A percentile compares a stretch with the other conserved stretches of the same genome.
Conservation (phyloP, 2,113 vertebrate species). For the Okapia johnstoni region DNA sequence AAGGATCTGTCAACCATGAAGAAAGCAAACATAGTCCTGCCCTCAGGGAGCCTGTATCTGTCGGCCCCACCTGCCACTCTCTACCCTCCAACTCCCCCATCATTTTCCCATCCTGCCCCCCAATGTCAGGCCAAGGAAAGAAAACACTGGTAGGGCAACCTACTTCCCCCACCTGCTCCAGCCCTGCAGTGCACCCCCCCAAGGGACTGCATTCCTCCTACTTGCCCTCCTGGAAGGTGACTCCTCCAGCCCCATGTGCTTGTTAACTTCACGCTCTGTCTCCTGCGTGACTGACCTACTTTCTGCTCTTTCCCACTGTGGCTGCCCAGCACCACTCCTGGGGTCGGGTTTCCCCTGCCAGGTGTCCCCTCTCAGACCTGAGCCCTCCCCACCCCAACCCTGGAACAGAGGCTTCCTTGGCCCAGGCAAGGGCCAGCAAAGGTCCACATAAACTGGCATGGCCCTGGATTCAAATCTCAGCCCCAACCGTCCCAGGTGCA, state of each 20-base stretch:
- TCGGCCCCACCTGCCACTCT: rapidly evolving
- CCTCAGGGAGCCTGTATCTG: background rate
- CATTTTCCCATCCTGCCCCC: background rate
- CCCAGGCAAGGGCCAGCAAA: background rate
- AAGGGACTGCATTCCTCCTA: background rate
- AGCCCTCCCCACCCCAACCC: background rate
- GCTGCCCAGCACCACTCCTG: slow-evolving; percentile 44
- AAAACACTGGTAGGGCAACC: background rate
- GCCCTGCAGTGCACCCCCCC: background rate
- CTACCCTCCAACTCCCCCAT: background rate
- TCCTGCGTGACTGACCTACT: slow-evolving; percentile 62
- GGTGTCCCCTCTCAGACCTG: background rate
- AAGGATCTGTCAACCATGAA: background rate
- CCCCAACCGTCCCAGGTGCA: background rate
- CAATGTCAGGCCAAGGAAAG: background rate
- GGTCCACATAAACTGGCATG: background rate
- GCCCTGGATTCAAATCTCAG: background rate
- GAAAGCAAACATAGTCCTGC: background rate
- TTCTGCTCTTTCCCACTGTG: slow-evolving; percentile 46
- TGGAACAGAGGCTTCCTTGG: background rate
- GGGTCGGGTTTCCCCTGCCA: background rate
- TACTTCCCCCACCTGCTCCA: background rate
- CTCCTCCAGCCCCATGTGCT: background rate
- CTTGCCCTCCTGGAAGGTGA: slow-evolving; percentile 36
- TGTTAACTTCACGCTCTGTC: slow-evolving; percentile 63